These are phyloP conservation scores for Sciurus vulgaris DNA, from an alignment of 2,797 vertebrate species.

Conservation along the genomic window DNA sequence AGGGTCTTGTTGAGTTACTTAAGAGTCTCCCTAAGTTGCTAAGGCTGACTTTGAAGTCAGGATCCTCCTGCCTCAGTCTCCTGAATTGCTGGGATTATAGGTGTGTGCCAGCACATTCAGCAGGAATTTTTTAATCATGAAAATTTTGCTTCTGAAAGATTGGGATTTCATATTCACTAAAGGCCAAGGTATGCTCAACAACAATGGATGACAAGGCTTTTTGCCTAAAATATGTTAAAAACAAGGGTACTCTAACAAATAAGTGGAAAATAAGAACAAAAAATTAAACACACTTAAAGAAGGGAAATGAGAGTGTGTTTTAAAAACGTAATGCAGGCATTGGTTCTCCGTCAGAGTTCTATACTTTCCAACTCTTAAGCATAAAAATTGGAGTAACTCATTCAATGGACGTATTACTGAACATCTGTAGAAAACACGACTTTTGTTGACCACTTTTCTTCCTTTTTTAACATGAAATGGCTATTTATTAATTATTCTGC, in stretches of 20 bases:
- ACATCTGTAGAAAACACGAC: background rate
- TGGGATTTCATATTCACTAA: background rate
- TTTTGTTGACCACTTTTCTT: background rate
- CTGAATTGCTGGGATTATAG: no score
- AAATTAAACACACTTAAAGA: background rate
- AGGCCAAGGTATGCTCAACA: background rate
- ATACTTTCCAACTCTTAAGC: background rate
- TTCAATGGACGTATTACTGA: background rate
- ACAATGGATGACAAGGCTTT: background rate
- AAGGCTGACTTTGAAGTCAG: no score
- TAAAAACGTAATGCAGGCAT: background rate
- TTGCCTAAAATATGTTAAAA: background rate
- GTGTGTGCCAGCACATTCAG: no score
- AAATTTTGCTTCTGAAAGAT: background rate
- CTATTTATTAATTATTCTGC: background rate
- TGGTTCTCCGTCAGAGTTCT: background rate
- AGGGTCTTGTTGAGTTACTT: no score
- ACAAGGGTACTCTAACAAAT: background rate
- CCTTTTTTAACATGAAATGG: background rate
- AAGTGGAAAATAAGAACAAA: background rate
- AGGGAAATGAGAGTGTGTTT: fast-evolving
- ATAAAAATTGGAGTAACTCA: background rate
- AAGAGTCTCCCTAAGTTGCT: no score
- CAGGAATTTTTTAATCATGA: background rate
- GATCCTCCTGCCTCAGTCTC: no score